Evolutionary conservation across 2,797 vertebrate species (phyloP).

Genomic region (Mastacembelus armatus): DNA sequence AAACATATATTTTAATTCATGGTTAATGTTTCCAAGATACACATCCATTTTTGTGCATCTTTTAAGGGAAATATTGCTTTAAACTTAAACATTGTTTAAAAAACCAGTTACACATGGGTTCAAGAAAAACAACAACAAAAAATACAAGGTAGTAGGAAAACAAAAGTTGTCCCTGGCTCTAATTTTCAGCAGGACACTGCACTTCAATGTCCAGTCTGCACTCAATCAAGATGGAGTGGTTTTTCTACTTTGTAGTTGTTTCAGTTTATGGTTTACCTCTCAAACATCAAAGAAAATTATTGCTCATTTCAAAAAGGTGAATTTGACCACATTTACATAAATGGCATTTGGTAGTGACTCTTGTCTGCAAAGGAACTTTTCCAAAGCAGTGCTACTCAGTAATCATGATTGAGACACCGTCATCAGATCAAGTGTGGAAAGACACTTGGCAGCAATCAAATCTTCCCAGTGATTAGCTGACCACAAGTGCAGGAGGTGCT

Average conservation of each 20-base stretch:
- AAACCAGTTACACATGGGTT: not conserved
- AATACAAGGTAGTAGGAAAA: constrained; percentile 2
- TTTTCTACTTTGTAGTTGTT: not conserved
- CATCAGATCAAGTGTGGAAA: constrained; percentile 41
- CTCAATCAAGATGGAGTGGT: not conserved
- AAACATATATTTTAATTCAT: constrained; percentile 35
- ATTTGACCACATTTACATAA: not conserved
- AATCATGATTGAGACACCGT: constrained; percentile 25
- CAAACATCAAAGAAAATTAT: not conserved
- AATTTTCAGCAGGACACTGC: not conserved
- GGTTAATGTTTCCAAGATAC: constrained; percentile 7
- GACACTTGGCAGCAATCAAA: constrained; percentile 45
- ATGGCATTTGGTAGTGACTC: constrained; percentile 1
- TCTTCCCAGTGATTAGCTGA: constrained; percentile 42
- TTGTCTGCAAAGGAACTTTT: constrained; percentile 12
- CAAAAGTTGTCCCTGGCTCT: not conserved
- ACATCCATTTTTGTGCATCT: not conserved
- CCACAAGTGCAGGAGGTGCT: constrained; percentile 41
- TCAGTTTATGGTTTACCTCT: not conserved
- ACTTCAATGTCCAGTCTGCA: not conserved
- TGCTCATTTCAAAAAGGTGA: not conserved
- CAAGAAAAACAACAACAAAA: not conserved
- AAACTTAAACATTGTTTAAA: not conserved
- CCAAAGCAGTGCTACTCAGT: constrained; percentile 24
- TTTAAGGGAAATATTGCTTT: not conserved